Base-by-base conservation (phyloP, 2,888 invertebrate genomes). In the Synergus umbraculus region DNA sequence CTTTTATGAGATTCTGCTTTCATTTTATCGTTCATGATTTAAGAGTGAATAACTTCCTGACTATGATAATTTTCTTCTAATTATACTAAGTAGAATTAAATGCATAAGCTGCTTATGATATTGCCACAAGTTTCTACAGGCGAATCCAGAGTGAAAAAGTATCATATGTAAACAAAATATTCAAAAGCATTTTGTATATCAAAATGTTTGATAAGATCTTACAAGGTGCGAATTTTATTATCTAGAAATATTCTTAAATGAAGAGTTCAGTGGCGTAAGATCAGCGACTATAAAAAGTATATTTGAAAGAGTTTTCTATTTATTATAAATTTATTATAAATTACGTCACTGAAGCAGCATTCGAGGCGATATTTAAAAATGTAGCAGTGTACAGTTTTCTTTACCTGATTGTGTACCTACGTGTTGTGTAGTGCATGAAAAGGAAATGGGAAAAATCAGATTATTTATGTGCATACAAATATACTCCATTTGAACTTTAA, bases 321-420 rank as follows among this genome's bases (percentile, higher is more conserved):
- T 37, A 37, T 37, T 37, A 37, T 4, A 37, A 37, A 37, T 37
- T 37, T 37, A 37, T 37, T 46, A 46, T 13, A 64, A 78, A 22
- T 18, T 43, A n/a, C 12, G 15, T 13, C 44, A 77, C 43, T 29
- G 44, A 63, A 46, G 29, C 3, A 67, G 44, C 46, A 73, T 8
- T 22, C 29, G 10, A 73, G 22, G 9, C 44, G 22, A 37, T 37
- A 73, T 73, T 22, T 22, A 46, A 46, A 76, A 76, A 76, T 29
- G 44, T 22, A 76, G 41, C 58, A 18, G 15, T 18, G n/a, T 46
- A 9, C 4, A 18, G 29, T 76, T 37, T 78, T 76, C 67, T 81
- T 81, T 83, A 83, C 84, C 85, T 84, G 84, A 84, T 84, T 83
- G 77, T 83, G 83, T 83, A 81, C 82, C 84, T 86, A 79, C 58